phyloP scores from a whole-genome alignment of 1,140 invertebrate genomes.

The Meloidogyne hapla region DNA sequence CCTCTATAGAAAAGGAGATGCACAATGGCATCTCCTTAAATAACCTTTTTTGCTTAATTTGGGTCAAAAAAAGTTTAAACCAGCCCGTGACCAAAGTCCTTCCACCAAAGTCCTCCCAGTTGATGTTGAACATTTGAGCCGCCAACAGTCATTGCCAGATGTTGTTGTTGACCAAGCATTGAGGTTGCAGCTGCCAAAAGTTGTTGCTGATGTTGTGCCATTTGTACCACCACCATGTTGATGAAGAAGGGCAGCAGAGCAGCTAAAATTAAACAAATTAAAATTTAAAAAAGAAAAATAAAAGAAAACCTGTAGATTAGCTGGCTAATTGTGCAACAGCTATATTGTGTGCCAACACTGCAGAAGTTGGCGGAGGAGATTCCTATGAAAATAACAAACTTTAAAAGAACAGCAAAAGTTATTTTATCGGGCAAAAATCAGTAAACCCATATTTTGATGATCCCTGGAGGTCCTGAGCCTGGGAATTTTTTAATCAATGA shows the following conservation, averaged over 20 bases:
- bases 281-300: neutral
- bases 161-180: slow-evolving; percentile 19
- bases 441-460: too few relatives aligned
- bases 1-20: too few relatives aligned
- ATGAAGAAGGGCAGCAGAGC: slow-evolving; percentile 19
- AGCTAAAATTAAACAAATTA: neutral
- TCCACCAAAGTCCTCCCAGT: too few relatives aligned
- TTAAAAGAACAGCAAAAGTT: too few relatives aligned
- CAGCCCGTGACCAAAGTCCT: too few relatives aligned
- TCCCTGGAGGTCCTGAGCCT: too few relatives aligned
- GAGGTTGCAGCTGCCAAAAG: slow-evolving; percentile 8
- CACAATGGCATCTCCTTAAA: too few relatives aligned
- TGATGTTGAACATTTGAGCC: slow-evolving; percentile 25
- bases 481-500: too few relatives aligned
- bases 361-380: slow-evolving; percentile 36
- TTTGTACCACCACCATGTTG: slow-evolving; percentile 12
- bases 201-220: slow-evolving; percentile 29
- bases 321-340: slow-evolving; percentile 9
- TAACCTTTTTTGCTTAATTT: too few relatives aligned
- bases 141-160: neutral
- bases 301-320: slow-evolving; percentile 31
- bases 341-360: slow-evolving; percentile 28
- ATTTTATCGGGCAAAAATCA: too few relatives aligned
- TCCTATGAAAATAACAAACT: too few relatives aligned
- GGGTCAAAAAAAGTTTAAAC: too few relatives aligned